Evolutionary conservation across 2,888 invertebrate species (phyloP), one percentile per base, ranked within the genome.

Genomic region (Coecobrya sp.): DNA sequence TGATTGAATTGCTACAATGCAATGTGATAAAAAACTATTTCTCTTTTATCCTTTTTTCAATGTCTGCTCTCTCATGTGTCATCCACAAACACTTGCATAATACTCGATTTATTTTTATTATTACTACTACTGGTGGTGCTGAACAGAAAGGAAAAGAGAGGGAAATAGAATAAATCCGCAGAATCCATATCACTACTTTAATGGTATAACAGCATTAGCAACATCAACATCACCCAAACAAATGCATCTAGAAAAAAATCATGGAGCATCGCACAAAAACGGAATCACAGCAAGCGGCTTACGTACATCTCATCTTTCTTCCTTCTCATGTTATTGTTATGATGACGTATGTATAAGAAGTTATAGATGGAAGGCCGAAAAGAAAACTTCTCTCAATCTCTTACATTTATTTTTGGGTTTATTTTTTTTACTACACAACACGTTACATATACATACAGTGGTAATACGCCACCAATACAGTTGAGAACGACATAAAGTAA

Each of bases 271-370:
- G 16, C 22, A 62, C 25, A 62, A 62, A 62, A 30, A 27, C 11
- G 11, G 68, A 68, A 13, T 68, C 68, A 30, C 68, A 30, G 68
- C 68, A 30, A 68, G 68, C 68, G 68, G 36, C 68, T 68, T 68
- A 68, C 10, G 36, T 30, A 68, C 68, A 68, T 68, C 27, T 68
- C 68, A 68, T 68, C 68, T 22, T 68, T 68, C 36, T 68, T 27
- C 30, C 36, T 68, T 68, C 30, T 16, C 4, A 36, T 68, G 68
- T 68, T 68, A 68, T 68, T 68, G 27, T 68, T 68, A 30, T 68
- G 30, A 68, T 68, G 68, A 68, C 27, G 68, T 27, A 30, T 68
- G n/a, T n/a, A n/a, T n/a, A n/a, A n/a, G 36, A 27, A 30, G 68
- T 68, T 30, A 68, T 68, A 36, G 68, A 68, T 68, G 68, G 22